Percentiles rank a stretch among this genome's conserved stretches.
phyloP scores from a whole-genome alignment of 1,140 invertebrate genomes.

The Scaptodrosophila lebanonensis region DNA sequence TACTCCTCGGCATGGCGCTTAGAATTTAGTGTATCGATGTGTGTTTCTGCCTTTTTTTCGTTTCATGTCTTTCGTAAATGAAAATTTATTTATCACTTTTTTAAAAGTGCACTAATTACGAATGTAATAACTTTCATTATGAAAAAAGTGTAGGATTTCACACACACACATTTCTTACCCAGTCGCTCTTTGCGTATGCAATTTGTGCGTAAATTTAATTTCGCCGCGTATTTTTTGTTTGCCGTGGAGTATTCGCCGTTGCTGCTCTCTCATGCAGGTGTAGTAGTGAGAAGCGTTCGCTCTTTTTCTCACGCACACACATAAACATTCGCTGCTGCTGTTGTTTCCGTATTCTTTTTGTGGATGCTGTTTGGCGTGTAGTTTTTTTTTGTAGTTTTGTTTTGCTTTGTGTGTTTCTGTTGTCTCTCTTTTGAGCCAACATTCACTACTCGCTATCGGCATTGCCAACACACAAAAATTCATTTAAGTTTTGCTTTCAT shows the following conservation, averaged over 20 bases:
- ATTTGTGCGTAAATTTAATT: conserved; percentile 31
- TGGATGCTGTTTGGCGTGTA: conserved; percentile 33
- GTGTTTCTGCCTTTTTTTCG: background rate
- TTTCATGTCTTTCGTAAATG: background rate
- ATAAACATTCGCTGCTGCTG: conserved; percentile 24
- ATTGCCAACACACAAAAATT: conserved; percentile 39
- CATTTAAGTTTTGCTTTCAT: no score
- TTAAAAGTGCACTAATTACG: background rate
- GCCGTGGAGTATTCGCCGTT: conserved; percentile 29
- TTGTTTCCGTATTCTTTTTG: conserved; percentile 26
- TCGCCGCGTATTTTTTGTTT: conserved; percentile 17
- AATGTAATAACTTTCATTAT: background rate
- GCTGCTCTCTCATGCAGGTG: conserved; percentile 44
- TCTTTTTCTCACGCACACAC: conserved; percentile 24
- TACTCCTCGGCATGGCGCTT: conserved; percentile 37
- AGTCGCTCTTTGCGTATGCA: conserved; percentile 24
- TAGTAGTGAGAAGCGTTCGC: conserved; percentile 37
- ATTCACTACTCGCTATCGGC: conserved; percentile 40
- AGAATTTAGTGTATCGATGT: conserved; percentile 6
- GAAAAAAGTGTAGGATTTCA: background rate
- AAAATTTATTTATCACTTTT: background rate
- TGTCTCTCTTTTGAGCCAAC: conserved; percentile 35
- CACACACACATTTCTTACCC: background rate
- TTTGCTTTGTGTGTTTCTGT: conserved; percentile 68
- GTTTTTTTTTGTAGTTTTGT: conserved; percentile 67